These are phyloP conservation scores for Phymatocera aterrima DNA, from an alignment of 2,888 invertebrate genomes.

Conservation along the genomic window DNA sequence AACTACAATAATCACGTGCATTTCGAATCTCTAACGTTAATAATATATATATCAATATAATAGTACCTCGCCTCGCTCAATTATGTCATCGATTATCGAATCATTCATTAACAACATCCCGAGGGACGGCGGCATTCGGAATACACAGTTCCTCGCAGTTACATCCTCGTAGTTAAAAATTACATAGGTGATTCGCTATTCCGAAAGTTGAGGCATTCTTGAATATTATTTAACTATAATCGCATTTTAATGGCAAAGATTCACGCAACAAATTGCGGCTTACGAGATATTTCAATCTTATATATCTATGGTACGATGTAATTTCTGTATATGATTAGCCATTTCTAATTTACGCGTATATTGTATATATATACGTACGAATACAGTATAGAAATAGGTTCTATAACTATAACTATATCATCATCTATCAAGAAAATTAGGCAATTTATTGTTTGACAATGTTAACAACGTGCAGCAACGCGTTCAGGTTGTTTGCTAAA, in stretches of 20 bases:
- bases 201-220: neutral
- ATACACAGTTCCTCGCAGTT: too few relatives aligned
- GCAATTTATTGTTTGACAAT: neutral
- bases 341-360: neutral
- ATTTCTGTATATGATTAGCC: neutral
- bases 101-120: too few relatives aligned
- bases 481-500: conserved; percentile 4
- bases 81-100: too few relatives aligned
- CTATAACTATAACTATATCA: too few relatives aligned
- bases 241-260: neutral
- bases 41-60: too few relatives aligned
- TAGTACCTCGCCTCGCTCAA: too few relatives aligned
- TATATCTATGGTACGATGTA: too few relatives aligned
- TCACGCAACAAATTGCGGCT: neutral
- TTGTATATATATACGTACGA: neutral
- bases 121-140: too few relatives aligned
- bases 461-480: neutral
- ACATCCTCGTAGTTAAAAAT: too few relatives aligned
- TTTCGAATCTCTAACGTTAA: neutral
- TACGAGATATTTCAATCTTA: neutral
- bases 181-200: too few relatives aligned
- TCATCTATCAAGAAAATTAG: neutral
- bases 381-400: too few relatives aligned
- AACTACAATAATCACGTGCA: neutral
- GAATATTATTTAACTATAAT: neutral